Evolutionary conservation across 2,113 vertebrate species (phyloP).

Genomic region (Bucco capensis): DNA sequence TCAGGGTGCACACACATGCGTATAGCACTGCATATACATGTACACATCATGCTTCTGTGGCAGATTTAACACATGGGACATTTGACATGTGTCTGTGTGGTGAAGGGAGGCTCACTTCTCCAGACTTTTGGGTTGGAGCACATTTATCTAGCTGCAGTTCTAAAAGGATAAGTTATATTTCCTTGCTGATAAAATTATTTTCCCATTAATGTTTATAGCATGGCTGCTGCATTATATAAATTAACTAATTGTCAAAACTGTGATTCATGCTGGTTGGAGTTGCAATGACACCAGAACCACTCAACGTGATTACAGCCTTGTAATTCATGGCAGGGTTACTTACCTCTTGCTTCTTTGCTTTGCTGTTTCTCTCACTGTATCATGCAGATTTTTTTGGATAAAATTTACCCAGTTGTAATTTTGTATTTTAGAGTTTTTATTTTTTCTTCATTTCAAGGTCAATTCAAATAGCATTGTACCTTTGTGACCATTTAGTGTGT

Average conservation of each 20-base stretch:
- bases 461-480: constrained; percentile 78
- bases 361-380: not conserved
- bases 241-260: constrained; percentile 50
- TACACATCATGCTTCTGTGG: not conserved
- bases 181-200: constrained; percentile 34
- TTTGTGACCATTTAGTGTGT: constrained; percentile 79
- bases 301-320: constrained; percentile 31
- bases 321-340: constrained; percentile 37
- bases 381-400: not conserved
- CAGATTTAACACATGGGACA: constrained; percentile 13
- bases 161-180: constrained; percentile 17
- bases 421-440: not conserved
- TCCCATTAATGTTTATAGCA: not conserved
- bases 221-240: constrained; percentile 9
- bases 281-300: constrained; percentile 45
- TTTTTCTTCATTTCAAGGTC: constrained; percentile 78
- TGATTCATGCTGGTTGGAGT: not conserved
- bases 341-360: constrained; percentile 22
- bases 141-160: not conserved
- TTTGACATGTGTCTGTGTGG: not conserved
- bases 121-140: constrained; percentile 20
- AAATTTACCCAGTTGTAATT: constrained; percentile 12
- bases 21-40: not conserved
- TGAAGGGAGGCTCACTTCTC: not conserved
- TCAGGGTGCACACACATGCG: accelerated